Percentiles rank a stretch among this genome's conserved stretches.
phyloP scores from a whole-genome alignment of 30 jellyfish, hydroid and myxozoan species.

The Hydractinia echinata region DNA sequence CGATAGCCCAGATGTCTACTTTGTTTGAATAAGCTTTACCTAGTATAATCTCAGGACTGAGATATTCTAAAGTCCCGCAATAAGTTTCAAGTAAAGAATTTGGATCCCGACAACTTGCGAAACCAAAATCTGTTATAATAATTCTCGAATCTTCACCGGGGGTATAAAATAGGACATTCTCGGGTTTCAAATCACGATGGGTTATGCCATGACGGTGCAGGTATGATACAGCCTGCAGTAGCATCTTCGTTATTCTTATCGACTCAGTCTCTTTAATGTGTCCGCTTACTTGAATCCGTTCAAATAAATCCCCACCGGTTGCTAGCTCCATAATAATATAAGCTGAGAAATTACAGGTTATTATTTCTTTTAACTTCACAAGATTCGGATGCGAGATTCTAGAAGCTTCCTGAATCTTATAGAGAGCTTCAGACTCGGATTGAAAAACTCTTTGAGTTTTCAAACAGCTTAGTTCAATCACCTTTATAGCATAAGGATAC shows the following conservation, averaged over 20 bases:
- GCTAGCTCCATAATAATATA: slow-evolving; percentile 43
- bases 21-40: slow-evolving; percentile 17
- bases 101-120: neutral
- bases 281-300: slow-evolving; percentile 4
- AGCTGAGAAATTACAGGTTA: slow-evolving; percentile 1
- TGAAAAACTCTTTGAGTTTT: slow-evolving; percentile 12
- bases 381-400: neutral
- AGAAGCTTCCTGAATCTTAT: neutral
- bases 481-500: slow-evolving; percentile 31
- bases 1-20: slow-evolving; percentile 37
- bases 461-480: slow-evolving; percentile 4
- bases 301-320: slow-evolving; percentile 41
- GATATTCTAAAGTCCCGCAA: slow-evolving; percentile 37
- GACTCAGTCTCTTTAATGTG: slow-evolving; percentile 19
- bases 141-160: slow-evolving; percentile 37
- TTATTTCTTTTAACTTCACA: slow-evolving; percentile 14
- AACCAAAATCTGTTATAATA: slow-evolving; percentile 38
- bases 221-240: slow-evolving; percentile 1
- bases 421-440: slow-evolving; percentile 1
- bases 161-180: slow-evolving; percentile 32
- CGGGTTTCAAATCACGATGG: slow-evolving; percentile 43
- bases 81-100: slow-evolving; percentile 7
- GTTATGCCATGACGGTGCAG: slow-evolving; percentile 29
- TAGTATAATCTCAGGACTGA: slow-evolving; percentile 28
- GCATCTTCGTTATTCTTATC: slow-evolving; percentile 27